Evolutionary conservation across 92 coral and sea anemone genomes (phyloP).

Genomic region (Isaurus tuberculatus): DNA sequence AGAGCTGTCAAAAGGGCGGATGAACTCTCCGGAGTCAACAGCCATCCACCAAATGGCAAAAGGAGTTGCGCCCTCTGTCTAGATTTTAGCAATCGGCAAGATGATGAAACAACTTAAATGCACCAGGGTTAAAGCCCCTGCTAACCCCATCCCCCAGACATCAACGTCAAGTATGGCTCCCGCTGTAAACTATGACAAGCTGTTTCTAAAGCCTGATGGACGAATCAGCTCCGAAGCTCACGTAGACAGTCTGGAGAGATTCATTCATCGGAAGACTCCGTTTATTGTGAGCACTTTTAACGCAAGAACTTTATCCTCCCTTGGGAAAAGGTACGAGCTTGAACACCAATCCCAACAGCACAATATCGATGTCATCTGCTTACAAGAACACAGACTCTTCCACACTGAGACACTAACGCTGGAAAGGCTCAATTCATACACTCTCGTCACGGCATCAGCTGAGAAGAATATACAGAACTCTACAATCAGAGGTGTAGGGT

Average conservation of each 20-base stretch:
- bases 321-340: constrained; percentile 5
- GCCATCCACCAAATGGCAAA: constrained; percentile 43
- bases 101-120: constrained; percentile 10
- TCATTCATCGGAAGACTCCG: constrained; percentile 5
- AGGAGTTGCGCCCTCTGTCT: constrained; percentile 30
- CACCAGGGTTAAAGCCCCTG: constrained; percentile 24
- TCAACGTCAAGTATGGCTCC: constrained; percentile 1
- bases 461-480: constrained; percentile 31
- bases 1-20: too few species aligned
- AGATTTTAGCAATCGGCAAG: too few species aligned
- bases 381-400: constrained; percentile 13
- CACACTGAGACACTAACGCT: constrained; percentile 20
- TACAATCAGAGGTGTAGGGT: constrained; percentile 39
- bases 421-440: constrained; percentile 3
- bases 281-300: constrained; percentile 28
- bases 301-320: constrained; percentile 10
- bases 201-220: constrained; percentile 18
- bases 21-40: constrained; percentile 29
- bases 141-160: constrained; percentile 14
- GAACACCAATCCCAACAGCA: constrained; percentile 6
- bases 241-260: constrained; percentile 9
- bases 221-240: constrained; percentile 34
- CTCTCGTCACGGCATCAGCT: constrained; percentile 18
- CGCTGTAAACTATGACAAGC: constrained; percentile 22
- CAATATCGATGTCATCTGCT: constrained; percentile 19